These are phyloP conservation scores for Chromis chromis DNA, from an alignment of 2,797 vertebrate species.

Conservation along the genomic window DNA sequence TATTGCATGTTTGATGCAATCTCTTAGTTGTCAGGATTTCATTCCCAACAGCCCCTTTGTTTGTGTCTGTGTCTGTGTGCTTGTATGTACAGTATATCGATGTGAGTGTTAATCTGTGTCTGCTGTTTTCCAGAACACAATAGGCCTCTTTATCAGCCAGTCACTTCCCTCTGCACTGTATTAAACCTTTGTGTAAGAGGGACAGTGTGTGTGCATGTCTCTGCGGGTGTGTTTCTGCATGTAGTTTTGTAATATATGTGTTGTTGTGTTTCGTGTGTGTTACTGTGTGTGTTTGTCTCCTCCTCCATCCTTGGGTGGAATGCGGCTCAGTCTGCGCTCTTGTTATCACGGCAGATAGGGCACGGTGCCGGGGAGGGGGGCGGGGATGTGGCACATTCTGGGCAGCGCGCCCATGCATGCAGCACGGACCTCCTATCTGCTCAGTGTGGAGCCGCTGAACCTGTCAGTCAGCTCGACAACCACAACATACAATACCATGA, in stretches of 20 bases:
- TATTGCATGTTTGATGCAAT: not conserved
- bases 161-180: conserved; percentile 52
- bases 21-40: not conserved
- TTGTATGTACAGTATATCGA: conserved; percentile 34
- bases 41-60: conserved; percentile 15
- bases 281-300: conserved; percentile 33
- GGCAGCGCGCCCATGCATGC: conserved; percentile 73
- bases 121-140: conserved; percentile 53
- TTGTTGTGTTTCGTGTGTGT: conserved; percentile 38
- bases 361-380: conserved; percentile 50
- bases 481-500: conserved; percentile 41
- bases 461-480: conserved; percentile 34
- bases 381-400: conserved; percentile 72
- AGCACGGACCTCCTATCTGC: conserved; percentile 37
- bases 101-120: conserved; percentile 30
- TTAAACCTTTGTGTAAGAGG: conserved; percentile 41
- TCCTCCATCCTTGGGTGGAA: conserved; percentile 65
- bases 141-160: conserved; percentile 57
- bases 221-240: conserved; percentile 32
- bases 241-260: conserved; percentile 32
- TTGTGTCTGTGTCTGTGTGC: conserved; percentile 37
- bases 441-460: conserved; percentile 45
- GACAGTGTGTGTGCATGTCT: conserved; percentile 29
- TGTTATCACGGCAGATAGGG: conserved; percentile 78
- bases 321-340: conserved; percentile 63